Percentiles rank a stretch among this genome's conserved stretches.
phyloP scores from a whole-genome alignment of 2,113 vertebrate species.

The Coturnix japonica region DNA sequence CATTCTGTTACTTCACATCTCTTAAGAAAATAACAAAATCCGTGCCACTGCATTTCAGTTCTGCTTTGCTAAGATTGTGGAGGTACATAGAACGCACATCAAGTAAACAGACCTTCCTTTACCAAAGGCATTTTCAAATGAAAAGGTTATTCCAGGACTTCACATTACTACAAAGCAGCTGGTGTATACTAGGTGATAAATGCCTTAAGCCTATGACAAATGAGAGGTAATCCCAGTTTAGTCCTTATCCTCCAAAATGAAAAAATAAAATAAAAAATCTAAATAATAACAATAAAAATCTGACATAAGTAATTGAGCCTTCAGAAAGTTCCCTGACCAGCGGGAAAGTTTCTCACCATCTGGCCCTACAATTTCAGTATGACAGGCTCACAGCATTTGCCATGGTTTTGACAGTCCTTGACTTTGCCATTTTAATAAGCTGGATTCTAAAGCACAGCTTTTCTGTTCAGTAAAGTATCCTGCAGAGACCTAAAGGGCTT shows the following conservation, averaged over 20 bases:
- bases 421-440: conserved; percentile 26
- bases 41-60: background rate
- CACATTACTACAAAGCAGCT: background rate
- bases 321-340: conserved; percentile 31
- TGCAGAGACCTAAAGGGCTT: background rate
- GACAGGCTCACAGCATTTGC: conserved; percentile 14
- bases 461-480: background rate
- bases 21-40: background rate
- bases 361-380: conserved; percentile 15
- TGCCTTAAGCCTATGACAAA: background rate
- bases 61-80: background rate
- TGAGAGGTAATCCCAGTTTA: background rate
- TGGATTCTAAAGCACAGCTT: background rate
- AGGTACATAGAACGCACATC: background rate
- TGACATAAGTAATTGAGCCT: background rate
- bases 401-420: background rate
- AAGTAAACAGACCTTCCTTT: background rate
- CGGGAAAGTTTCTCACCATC: conserved; percentile 15
- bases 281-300: background rate
- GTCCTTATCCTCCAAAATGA: background rate
- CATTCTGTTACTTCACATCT: background rate
- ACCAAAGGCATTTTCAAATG: background rate
- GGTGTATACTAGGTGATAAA: rapidly evolving
- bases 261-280: background rate
- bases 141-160: background rate